These are phyloP conservation scores for Empis livida DNA, from an alignment of 2,888 invertebrate genomes.

Conservation along the genomic window DNA sequence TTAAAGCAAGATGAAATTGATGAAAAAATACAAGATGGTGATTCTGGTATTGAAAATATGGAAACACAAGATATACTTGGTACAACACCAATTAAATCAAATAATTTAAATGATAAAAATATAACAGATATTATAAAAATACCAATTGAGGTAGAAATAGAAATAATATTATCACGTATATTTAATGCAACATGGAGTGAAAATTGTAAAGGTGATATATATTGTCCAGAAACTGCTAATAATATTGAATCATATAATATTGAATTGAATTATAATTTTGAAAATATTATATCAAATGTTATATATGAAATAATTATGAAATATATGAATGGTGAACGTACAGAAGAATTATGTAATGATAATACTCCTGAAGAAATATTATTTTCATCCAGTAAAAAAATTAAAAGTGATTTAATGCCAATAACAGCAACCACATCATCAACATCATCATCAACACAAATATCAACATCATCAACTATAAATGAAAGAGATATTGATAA, in stretches of 20 bases:
- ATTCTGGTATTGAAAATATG: conserved; percentile 65
- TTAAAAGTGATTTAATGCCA: conserved; percentile 7
- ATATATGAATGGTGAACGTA: conserved; percentile 44
- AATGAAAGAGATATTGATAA: conserved; percentile 24
- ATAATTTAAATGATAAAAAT: background rate
- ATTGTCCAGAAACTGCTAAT: conserved; percentile 44
- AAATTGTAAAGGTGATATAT: conserved; percentile 42
- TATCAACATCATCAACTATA: conserved; percentile 1
- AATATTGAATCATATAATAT: conserved; percentile 41
- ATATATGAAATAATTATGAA: conserved; percentile 51
- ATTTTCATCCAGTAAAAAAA: conserved; percentile 31
- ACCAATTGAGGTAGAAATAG: conserved; percentile 35
- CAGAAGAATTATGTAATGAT: conserved; percentile 25
- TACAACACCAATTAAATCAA: conserved; percentile 3
- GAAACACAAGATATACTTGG: conserved; percentile 36
- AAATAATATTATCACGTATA: conserved; percentile 51
- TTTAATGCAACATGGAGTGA: conserved; percentile 60
- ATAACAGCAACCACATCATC: conserved; percentile 6
- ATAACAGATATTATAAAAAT: conserved; percentile 17
- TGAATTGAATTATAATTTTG: conserved; percentile 30
- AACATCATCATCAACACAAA: conserved; percentile 5
- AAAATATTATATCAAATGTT: conserved; percentile 48
- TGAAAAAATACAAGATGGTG: conserved; percentile 42
- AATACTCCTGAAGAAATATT: no score
- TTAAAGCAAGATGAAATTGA: conserved; percentile 42